Conservation (phyloP, 2,113 vertebrate genomes). For the Hassar affinis region DNA sequence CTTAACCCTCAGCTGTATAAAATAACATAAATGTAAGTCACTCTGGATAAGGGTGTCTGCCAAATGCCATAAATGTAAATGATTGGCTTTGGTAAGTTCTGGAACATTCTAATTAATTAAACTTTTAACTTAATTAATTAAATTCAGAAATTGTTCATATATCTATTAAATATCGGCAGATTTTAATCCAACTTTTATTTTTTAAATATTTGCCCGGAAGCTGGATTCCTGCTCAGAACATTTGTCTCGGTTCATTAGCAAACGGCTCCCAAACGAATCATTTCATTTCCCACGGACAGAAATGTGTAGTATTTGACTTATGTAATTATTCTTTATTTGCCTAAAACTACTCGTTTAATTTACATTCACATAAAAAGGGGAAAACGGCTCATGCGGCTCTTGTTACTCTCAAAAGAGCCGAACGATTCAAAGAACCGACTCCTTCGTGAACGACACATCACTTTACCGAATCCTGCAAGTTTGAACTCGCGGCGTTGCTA, state of each 20-base stretch:
- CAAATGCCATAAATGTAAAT: too few species aligned
- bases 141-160: not conserved
- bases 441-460: not conserved
- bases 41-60: too few species aligned
- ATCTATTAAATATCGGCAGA: not conserved
- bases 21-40: too few species aligned
- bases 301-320: not conserved
- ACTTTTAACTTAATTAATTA: too few species aligned
- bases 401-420: not conserved
- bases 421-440: not conserved
- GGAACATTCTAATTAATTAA: not conserved
- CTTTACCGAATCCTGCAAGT: not conserved
- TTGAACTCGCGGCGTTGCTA: not conserved
- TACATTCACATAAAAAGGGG: not conserved
- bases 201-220: not conserved
- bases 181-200: not conserved
- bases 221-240: not conserved
- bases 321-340: not conserved
- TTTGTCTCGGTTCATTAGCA: not conserved
- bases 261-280: not conserved
- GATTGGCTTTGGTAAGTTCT: not conserved
- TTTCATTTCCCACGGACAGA: not conserved
- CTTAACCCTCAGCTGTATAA: too few species aligned
- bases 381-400: too few species aligned
- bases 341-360: not conserved